phyloP scores from a whole-genome alignment of 2,888 invertebrate species.

The Heliothis peltigera region DNA sequence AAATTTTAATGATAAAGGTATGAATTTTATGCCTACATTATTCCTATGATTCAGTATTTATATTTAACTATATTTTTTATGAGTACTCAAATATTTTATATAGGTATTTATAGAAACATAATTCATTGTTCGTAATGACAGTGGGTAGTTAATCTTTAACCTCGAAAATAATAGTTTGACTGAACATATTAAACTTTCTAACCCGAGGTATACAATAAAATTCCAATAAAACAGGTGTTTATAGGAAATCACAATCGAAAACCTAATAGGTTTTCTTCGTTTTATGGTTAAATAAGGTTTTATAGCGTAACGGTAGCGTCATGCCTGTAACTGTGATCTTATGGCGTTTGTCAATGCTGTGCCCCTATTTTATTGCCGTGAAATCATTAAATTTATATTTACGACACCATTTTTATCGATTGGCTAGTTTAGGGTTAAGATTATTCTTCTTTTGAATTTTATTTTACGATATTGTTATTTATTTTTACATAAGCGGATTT shows the following conservation, averaged over 20 bases:
- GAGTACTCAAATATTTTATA: too few species aligned
- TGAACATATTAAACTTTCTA: neutral
- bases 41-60: too few species aligned
- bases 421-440: slow-evolving; percentile 22
- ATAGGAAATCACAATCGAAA: slow-evolving; percentile 5
- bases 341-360: slow-evolving; percentile 36
- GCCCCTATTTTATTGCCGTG: slow-evolving; percentile 48
- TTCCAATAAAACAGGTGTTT: neutral
- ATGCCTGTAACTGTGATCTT: neutral
- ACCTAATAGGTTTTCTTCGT: slow-evolving; percentile 6
- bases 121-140: too few species aligned
- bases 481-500: neutral
- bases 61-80: too few species aligned
- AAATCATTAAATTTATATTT: slow-evolving; percentile 46
- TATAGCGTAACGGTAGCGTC: slow-evolving; percentile 48
- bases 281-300: slow-evolving; percentile 48
- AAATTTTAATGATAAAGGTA: neutral
- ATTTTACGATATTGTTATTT: neutral
- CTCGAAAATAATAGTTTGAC: neutral
- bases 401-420: slow-evolving; percentile 27
- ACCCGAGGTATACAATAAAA: neutral
- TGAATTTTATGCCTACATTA: too few species aligned
- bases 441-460: neutral
- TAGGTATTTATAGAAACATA: too few species aligned
- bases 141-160: neutral